These are phyloP conservation scores for Octomys mimax DNA, from an alignment of 2,797 vertebrate species.

Conservation along the genomic window DNA sequence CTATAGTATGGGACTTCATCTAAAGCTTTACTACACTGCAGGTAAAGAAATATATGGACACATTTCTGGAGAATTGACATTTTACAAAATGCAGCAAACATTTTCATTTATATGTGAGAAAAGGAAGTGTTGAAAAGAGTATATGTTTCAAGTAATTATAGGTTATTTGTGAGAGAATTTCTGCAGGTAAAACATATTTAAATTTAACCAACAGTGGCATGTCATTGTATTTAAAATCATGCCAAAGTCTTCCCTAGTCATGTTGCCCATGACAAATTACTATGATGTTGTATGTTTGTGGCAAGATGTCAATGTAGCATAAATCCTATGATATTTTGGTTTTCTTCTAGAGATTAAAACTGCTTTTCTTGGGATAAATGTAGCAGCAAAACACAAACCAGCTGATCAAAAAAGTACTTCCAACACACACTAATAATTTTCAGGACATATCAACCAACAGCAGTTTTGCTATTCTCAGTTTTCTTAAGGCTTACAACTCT, in stretches of 20 bases:
- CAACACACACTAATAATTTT: slow-evolving; percentile 92
- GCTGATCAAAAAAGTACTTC: slow-evolving; percentile 80
- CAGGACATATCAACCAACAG: slow-evolving; percentile 92
- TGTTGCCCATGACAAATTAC: slow-evolving; percentile 91
- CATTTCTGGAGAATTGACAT: slow-evolving; percentile 87
- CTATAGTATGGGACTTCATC: slow-evolving; percentile 90
- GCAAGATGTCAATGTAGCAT: slow-evolving; percentile 92
- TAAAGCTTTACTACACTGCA: slow-evolving; percentile 92
- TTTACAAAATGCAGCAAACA: too few species aligned
- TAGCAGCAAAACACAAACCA: too few species aligned
- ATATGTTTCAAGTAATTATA: slow-evolving; percentile 94
- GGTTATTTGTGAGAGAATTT: slow-evolving; percentile 92
- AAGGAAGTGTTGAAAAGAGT: slow-evolving; percentile 93
- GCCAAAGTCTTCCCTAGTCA: slow-evolving; percentile 91
- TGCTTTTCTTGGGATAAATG: too few species aligned
- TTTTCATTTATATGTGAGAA: slow-evolving; percentile 91
- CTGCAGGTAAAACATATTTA: slow-evolving; percentile 93
- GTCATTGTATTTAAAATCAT: slow-evolving; percentile 93
- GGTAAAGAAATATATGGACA: slow-evolving; percentile 92
- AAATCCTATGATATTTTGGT: too few species aligned
- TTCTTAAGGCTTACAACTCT: slow-evolving; percentile 92
- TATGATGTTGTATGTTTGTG: slow-evolving; percentile 90
- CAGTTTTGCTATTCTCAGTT: slow-evolving; percentile 93
- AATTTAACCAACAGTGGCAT: slow-evolving; percentile 92
- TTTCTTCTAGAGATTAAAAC: too few species aligned